Percentiles rank a stretch among this genome's conserved stretches.
Conservation (phyloP, 35 echinoderm and acorn worm species). For the Amphiura filiformis region DNA sequence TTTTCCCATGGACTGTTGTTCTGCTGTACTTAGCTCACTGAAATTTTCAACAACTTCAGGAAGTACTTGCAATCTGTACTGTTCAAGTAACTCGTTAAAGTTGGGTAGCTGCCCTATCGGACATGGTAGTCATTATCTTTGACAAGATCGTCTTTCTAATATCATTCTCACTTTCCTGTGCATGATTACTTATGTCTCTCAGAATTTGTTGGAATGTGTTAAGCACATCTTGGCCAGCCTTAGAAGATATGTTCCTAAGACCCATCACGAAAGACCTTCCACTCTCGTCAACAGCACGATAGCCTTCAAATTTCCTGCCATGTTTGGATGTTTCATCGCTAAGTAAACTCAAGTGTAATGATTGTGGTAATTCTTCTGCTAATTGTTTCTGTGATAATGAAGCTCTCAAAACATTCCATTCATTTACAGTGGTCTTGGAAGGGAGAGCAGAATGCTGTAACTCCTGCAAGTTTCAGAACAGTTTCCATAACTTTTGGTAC, state of each 20-base stretch:
- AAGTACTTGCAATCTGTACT: constrained; percentile 12
- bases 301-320: constrained; percentile 48
- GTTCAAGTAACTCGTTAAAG: constrained; percentile 40
- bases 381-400: constrained; percentile 27
- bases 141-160: not conserved
- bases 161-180: constrained; percentile 4
- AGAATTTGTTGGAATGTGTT: constrained; percentile 35
- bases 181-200: too few relatives aligned
- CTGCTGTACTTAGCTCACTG: too few relatives aligned
- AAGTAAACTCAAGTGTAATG: too few relatives aligned
- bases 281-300: not conserved
- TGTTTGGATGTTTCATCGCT: too few relatives aligned
- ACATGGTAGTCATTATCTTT: constrained; percentile 41
- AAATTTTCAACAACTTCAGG: constrained; percentile 15
- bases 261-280: constrained; percentile 23
- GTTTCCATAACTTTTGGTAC: constrained; percentile 24
- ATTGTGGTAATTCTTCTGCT: not conserved
- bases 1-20: too few relatives aligned
- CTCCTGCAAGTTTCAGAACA: constrained; percentile 29
- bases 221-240: constrained; percentile 24
- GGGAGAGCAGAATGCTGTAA: constrained; percentile 19
- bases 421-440: not conserved
- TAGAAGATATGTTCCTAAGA: constrained; percentile 13
- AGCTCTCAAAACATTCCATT: constrained; percentile 9
- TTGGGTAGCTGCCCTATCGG: constrained; percentile 19